Conservation (phyloP, 2,113 vertebrate genomes). For the Daboia siamensis region DNA sequence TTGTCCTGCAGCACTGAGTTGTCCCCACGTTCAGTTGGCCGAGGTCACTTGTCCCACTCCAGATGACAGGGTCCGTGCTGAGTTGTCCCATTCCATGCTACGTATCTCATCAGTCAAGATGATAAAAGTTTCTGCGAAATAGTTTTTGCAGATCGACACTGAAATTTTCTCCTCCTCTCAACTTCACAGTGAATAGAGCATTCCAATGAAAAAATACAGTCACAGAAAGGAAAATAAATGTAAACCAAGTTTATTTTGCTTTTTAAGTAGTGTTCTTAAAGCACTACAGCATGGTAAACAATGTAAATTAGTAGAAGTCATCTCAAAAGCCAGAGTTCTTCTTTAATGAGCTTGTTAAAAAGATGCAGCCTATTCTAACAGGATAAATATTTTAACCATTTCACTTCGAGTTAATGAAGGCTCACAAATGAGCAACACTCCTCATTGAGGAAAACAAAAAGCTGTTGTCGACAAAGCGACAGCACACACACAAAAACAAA, state of each 20-base stretch:
- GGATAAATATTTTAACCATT: slow-evolving; percentile 99
- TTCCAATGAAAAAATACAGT: slow-evolving; percentile 67
- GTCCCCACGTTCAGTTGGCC: neutral
- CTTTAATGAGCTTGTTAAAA: slow-evolving; percentile 92
- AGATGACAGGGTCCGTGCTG: neutral
- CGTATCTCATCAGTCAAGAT: neutral
- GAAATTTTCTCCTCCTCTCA: slow-evolving; percentile 9
- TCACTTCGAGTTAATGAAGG: slow-evolving; percentile 98
- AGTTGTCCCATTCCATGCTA: neutral
- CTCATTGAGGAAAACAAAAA: slow-evolving; percentile 99
- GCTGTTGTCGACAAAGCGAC: slow-evolving; percentile 98
- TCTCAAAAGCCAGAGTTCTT: slow-evolving; percentile 92
- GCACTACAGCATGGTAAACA: slow-evolving; percentile 98
- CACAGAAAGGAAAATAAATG: slow-evolving; percentile 84
- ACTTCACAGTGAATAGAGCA: slow-evolving; percentile 55
- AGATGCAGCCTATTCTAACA: slow-evolving; percentile 97
- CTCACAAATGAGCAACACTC: slow-evolving; percentile 99
- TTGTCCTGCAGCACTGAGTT: neutral
- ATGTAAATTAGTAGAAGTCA: slow-evolving; percentile 98
- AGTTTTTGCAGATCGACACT: slow-evolving; percentile 30
- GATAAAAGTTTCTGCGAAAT: slow-evolving; percentile 27
- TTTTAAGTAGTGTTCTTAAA: slow-evolving; percentile 94
- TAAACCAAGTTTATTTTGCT: slow-evolving; percentile 98
- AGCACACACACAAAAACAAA: slow-evolving; percentile 91
- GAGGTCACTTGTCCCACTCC: neutral